phyloP scores from a whole-genome alignment of 2,888 invertebrate species.

The Odontocolon sp. region DNA sequence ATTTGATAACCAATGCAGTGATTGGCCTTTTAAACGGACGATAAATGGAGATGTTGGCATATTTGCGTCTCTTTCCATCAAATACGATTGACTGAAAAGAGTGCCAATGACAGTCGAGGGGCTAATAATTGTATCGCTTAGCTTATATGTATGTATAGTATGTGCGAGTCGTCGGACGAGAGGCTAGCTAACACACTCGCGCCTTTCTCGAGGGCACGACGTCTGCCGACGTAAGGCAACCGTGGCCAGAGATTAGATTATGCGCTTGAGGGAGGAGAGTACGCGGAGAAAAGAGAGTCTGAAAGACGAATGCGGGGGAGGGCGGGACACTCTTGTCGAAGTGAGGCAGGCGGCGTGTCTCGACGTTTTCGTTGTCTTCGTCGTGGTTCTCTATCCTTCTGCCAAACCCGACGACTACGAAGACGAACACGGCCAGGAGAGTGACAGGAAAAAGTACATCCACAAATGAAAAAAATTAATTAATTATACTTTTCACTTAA shows the following conservation, averaged over 20 bases:
- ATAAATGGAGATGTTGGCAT: too few species aligned
- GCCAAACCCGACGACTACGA: background rate
- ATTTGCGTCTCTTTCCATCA: too few species aligned
- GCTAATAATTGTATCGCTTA: too few species aligned
- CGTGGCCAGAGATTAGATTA: slow-evolving; percentile 44
- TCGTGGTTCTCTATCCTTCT: background rate
- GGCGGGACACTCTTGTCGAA: slow-evolving; percentile 21
- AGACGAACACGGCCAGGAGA: background rate
- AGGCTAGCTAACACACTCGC: slow-evolving; percentile 2
- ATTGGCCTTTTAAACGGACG: too few species aligned
- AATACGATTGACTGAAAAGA: too few species aligned
- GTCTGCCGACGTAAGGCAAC: slow-evolving; percentile 35
- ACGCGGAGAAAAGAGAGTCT: background rate
- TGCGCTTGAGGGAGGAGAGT: slow-evolving; percentile 18
- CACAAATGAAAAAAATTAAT: background rate
- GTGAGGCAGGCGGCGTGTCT: slow-evolving; percentile 30
- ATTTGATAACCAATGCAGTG: too few species aligned
- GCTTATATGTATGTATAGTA: background rate
- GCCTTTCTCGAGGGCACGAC: slow-evolving; percentile 20
- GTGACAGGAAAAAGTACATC: background rate
- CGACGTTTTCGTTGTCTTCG: slow-evolving; percentile 7
- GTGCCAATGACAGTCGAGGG: too few species aligned
- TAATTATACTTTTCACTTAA: too few species aligned
- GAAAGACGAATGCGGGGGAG: slow-evolving; percentile 23
- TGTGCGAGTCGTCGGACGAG: background rate